These are phyloP conservation scores for Erpetoichthys calabaricus DNA, from an alignment of 2,797 vertebrate species.

Conservation along the genomic window DNA sequence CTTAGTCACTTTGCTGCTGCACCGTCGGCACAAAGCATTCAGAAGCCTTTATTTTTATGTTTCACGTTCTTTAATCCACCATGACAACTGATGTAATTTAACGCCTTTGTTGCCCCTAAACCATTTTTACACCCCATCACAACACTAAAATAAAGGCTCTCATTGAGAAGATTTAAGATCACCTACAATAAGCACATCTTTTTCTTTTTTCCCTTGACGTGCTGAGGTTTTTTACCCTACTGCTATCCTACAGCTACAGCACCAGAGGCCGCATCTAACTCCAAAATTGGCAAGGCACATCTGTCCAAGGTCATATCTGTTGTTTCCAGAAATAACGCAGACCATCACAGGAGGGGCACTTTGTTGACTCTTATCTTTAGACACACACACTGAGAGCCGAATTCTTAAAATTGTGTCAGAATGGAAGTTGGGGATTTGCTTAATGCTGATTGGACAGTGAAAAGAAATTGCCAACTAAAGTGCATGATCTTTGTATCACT, in stretches of 20 bases:
- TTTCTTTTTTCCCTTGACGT: no score
- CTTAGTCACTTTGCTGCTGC: no score
- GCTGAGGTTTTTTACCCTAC: not conserved
- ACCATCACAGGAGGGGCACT: slow-evolving; percentile 67
- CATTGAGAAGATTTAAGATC: no score
- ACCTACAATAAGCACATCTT: no score
- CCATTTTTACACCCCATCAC: no score
- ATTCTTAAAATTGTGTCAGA: slow-evolving; percentile 72
- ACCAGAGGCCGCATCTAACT: slow-evolving; percentile 50
- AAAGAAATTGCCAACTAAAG: not conserved
- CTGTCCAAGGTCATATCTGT: slow-evolving; percentile 70
- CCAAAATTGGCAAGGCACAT: slow-evolving; percentile 76
- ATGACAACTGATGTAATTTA: no score
- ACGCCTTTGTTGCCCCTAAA: no score
- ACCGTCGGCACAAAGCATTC: no score
- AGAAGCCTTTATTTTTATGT: no score
- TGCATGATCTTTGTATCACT: no score
- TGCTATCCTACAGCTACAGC: slow-evolving; percentile 15
- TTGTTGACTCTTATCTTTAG: slow-evolving; percentile 74
- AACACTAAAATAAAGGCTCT: no score
- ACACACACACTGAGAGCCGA: slow-evolving; percentile 71
- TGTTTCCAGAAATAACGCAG: slow-evolving; percentile 81
- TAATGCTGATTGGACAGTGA: slow-evolving; percentile 33
- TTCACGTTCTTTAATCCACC: no score
- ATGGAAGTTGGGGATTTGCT: slow-evolving; percentile 46